Evolutionary conservation across 2,797 vertebrate species (phyloP).

Genomic region (Centroberyx gerrardi): DNA sequence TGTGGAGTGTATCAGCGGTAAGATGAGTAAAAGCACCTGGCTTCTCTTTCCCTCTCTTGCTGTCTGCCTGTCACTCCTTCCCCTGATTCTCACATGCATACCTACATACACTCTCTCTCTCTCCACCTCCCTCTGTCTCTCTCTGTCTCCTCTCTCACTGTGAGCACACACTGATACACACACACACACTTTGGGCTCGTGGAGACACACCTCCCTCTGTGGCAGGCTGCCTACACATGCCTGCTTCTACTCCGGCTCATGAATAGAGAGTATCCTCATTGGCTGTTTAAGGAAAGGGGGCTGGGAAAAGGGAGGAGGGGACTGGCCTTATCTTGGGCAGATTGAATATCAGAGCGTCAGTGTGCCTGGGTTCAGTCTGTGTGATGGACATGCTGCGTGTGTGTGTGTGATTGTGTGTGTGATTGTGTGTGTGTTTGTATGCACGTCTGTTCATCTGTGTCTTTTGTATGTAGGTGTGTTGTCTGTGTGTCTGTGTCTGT

Average conservation of each 20-base stretch:
- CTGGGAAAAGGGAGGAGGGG: conserved; percentile 58
- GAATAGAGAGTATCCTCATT: conserved; percentile 72
- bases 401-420: conserved; percentile 5
- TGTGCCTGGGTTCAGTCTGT: conserved; percentile 36
- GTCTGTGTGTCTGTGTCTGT: background rate
- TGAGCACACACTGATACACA: conserved; percentile 62
- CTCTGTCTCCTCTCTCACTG: conserved; percentile 66
- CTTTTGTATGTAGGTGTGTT: background rate
- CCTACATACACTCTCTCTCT: conserved; percentile 61
- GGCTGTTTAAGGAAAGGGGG: conserved; percentile 63
- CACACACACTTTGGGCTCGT: conserved; percentile 73
- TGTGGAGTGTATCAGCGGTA: conserved; percentile 45
- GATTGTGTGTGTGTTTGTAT: conserved; percentile 7
- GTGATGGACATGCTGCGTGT: conserved; percentile 11
- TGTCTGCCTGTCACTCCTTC: conserved; percentile 56
- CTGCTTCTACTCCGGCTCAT: conserved; percentile 69
- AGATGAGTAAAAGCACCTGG: conserved; percentile 64
- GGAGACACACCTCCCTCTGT: conserved; percentile 82
- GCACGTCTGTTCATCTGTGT: conserved; percentile 1
- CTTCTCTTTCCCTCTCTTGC: conserved; percentile 54
- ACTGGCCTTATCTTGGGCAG: conserved; percentile 57
- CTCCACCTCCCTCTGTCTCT: conserved; percentile 52
- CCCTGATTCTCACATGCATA: conserved; percentile 65
- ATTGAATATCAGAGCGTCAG: conserved; percentile 56
- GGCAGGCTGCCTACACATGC: conserved; percentile 76